Percentiles rank a stretch among this genome's conserved stretches.
Evolutionary conservation across 2,113 vertebrate species (phyloP).

Genomic region (Mandrillus leucophaeus): DNA sequence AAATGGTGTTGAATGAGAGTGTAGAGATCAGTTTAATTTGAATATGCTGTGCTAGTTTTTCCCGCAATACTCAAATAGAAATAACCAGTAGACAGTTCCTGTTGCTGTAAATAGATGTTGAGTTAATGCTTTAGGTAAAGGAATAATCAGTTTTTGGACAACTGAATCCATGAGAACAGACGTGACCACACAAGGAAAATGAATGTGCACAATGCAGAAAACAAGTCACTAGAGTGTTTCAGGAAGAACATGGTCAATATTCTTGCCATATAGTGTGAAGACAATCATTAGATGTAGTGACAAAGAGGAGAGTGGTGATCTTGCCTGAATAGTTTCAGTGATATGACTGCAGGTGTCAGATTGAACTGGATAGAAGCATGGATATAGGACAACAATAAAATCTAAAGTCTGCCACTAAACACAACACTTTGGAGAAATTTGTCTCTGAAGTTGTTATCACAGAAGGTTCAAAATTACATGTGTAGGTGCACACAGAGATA

Average conservation of each 20-base stretch:
- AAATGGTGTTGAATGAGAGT: neutral
- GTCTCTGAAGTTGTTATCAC: neutral
- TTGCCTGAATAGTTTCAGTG: neutral
- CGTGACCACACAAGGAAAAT: neutral
- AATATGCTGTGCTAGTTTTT: neutral
- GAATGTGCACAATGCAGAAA: neutral
- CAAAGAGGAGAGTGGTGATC: neutral
- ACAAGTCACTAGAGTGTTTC: neutral
- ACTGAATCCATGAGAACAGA: neutral
- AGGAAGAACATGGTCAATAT: neutral
- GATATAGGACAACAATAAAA: rapidly evolving
- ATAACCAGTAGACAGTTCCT: neutral
- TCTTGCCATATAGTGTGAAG: neutral
- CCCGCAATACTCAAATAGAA: neutral
- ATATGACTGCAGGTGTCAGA: neutral
- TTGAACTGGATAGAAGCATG: neutral
- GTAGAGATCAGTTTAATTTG: neutral
- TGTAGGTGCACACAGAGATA: neutral
- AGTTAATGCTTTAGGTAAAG: neutral
- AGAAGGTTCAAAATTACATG: neutral
- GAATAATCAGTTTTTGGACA: neutral
- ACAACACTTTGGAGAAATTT: neutral
- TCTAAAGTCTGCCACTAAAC: neutral
- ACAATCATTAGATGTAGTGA: neutral
- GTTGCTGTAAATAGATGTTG: neutral